Evolutionary conservation across 2,888 invertebrate genomes (phyloP).

Genomic region (Tridacna gigas): DNA sequence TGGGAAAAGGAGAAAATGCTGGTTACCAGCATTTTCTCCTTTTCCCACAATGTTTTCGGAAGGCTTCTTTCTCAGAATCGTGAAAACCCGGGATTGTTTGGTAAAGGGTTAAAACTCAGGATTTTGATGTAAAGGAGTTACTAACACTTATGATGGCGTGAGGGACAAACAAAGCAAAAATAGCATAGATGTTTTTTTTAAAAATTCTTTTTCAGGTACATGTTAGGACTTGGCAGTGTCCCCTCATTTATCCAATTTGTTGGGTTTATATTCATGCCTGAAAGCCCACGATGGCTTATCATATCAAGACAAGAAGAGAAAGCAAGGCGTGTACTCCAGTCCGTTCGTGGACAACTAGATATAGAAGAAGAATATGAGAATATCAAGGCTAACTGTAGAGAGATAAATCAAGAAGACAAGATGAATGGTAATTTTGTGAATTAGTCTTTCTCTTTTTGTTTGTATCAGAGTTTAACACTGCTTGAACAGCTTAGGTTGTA

Average conservation of each 20-base stretch:
- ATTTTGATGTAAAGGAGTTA: no score
- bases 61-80: no score
- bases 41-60: not conserved
- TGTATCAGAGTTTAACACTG: no score
- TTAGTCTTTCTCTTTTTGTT: no score
- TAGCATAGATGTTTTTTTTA: no score
- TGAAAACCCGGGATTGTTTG: not conserved
- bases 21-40: not conserved
- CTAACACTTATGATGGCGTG: no score
- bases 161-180: no score
- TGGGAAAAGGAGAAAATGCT: not conserved
- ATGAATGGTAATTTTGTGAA: not conserved
- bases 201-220: conserved; percentile 84
- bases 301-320: conserved; percentile 80
- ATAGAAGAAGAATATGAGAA: conserved; percentile 85
- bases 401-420: conserved; percentile 72
- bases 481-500: no score
- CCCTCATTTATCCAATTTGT: conserved; percentile 86
- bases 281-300: conserved; percentile 87
- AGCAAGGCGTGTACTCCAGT: conserved; percentile 82
- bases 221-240: conserved; percentile 86
- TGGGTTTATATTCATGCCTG: conserved; percentile 87
- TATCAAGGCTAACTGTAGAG: conserved; percentile 81
- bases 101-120: not conserved
- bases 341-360: conserved; percentile 84